Evolutionary conservation across 2,113 vertebrate genomes (phyloP), one percentile per base, ranked within the genome.

Genomic region (Synodontis membranacea): DNA sequence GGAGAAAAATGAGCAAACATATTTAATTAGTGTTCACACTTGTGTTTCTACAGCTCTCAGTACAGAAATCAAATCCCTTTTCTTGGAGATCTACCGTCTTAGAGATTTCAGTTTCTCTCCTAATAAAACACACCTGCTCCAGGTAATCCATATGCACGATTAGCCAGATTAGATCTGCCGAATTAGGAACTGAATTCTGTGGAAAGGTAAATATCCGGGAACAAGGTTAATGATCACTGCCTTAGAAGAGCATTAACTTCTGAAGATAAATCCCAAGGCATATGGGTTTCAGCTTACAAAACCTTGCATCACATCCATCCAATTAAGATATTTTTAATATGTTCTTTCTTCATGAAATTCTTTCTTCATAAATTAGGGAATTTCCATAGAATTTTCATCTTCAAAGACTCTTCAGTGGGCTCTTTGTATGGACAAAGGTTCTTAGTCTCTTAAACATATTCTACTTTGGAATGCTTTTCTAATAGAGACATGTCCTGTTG

Each of bases 251-350:
- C 6, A 19, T 31, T 50, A 34, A 31, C 28, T 31, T 78, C 46
- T 50, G 17, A 34, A 31, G 46, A 75, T 75, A 46, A 46, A 42
- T 72, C 42, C n/a, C 12, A 75, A 46, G 25, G 10, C 21, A 48
- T n/a, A 11, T 23, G 82, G 75, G 79, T 42, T 62, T 81, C 42
- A 85, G 28, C 25, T 60, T 58, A 70, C 52, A 91, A 92, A 60
- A 91, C 79, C 85, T 90, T 52, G 44, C 83, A 92, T 92, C 89
- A 91, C 89, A 93, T 93, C 91, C 89, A 78, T 48, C 28, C 74
- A 93, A 94, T 93, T 90, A 88, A 82, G 84, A 48, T 10, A 21
- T 46, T 11, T 31, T 78, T 52, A 52, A 54, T 10, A 52, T 37
- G 17, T 50, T 52, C 31, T 23, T 76, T 76, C 46, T 76, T 50